These are phyloP conservation scores for Leptopilina clavipes DNA, from an alignment of 1,140 invertebrate species.

Conservation along the genomic window DNA sequence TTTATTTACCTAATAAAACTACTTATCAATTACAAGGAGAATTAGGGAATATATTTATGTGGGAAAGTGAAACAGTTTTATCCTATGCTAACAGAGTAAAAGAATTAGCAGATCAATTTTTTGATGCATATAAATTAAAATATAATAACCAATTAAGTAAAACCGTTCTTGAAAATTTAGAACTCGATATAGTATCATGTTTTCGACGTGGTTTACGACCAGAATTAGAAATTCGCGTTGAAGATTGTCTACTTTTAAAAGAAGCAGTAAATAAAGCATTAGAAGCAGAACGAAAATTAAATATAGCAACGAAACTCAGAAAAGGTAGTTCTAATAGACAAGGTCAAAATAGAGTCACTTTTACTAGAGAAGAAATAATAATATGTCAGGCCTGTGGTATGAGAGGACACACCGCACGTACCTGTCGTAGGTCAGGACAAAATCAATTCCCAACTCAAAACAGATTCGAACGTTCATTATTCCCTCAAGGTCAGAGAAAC, in stretches of 20 bases:
- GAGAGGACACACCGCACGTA: not conserved
- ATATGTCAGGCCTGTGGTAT: slow-evolving; percentile 29
- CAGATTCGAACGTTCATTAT: too few species aligned
- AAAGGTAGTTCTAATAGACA: slow-evolving; percentile 32
- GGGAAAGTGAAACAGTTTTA: too few species aligned
- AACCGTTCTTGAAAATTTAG: not conserved
- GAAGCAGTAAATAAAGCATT: not conserved
- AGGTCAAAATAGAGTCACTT: slow-evolving; percentile 38
- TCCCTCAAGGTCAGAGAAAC: too few species aligned
- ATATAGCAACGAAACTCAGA: slow-evolving; percentile 28
- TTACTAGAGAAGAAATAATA: slow-evolving; percentile 11
- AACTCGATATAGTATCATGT: not conserved
- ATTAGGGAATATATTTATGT: too few species aligned
- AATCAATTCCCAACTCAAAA: not conserved
- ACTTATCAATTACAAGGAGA: not conserved
- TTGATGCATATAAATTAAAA: slow-evolving; percentile 28
- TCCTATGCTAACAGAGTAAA: slow-evolving; percentile 32
- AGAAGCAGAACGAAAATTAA: slow-evolving; percentile 40
- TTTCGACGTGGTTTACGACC: slow-evolving; percentile 5
- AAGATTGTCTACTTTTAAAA: slow-evolving; percentile 11
- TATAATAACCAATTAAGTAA: not conserved
- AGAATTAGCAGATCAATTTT: slow-evolving; percentile 27
- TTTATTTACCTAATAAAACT: not conserved
- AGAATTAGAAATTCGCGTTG: not conserved
- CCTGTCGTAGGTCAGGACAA: not conserved